phyloP scores from a whole-genome alignment of 2,113 vertebrate species.

The Phycodurus eques region DNA sequence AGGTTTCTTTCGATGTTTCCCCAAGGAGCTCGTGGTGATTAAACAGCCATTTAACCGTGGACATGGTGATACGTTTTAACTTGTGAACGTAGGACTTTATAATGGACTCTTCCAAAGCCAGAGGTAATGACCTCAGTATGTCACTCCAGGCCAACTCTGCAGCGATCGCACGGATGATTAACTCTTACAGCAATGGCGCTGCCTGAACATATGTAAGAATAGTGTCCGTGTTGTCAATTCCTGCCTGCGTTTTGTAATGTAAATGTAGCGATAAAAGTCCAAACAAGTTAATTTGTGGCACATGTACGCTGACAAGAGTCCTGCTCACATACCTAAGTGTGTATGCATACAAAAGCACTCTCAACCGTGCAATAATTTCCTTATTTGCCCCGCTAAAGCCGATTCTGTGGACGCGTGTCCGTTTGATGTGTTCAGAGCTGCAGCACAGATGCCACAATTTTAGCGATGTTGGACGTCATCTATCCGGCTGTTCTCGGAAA shows the following conservation, averaged over 20 bases:
- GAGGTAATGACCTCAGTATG: conserved; percentile 65
- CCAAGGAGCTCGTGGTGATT: conserved; percentile 30
- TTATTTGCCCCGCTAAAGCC: conserved; percentile 61
- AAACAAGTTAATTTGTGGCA: conserved; percentile 15
- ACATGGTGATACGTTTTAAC: conserved; percentile 14
- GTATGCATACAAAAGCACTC: conserved; percentile 48
- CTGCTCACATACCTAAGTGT: conserved; percentile 16
- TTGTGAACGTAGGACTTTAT: conserved; percentile 31
- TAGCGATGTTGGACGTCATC: conserved; percentile 72
- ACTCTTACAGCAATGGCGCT: conserved; percentile 59
- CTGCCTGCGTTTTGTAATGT: conserved; percentile 11
- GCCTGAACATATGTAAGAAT: conserved; percentile 53
- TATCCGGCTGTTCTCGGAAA: conserved; percentile 67
- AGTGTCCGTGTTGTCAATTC: conserved; percentile 45
- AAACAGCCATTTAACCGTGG: conserved; percentile 28
- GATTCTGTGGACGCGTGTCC: conserved; percentile 68
- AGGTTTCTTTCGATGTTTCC: conserved; percentile 38
- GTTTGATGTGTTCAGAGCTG: conserved; percentile 80
- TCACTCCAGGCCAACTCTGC: conserved; percentile 40
- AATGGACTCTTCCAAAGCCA: conserved; percentile 47
- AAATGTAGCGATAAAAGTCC: neutral
- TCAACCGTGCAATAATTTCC: conserved; percentile 67
- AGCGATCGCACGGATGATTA: conserved; percentile 66
- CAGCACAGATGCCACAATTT: conserved; percentile 74
- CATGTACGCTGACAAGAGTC: conserved; percentile 13